Evolutionary conservation across 2,888 invertebrate genomes (phyloP).

Genomic region (Apocheima hispidaria): DNA sequence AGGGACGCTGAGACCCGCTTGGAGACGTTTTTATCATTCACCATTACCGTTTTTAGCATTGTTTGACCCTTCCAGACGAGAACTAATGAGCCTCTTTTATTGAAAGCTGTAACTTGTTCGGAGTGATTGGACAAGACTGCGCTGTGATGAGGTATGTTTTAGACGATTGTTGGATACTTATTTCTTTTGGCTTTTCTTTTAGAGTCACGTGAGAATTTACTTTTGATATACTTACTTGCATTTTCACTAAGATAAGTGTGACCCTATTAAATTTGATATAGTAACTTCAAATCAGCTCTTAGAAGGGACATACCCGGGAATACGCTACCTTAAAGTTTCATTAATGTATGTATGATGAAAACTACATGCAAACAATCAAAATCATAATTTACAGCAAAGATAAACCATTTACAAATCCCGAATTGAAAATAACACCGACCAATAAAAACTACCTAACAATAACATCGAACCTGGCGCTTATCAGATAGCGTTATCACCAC

Average conservation of each 20-base stretch:
- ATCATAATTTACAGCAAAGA: not conserved
- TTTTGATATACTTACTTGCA: no score
- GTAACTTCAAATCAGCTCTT: no score
- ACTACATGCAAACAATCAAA: not conserved
- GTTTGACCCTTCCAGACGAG: constrained; percentile 24
- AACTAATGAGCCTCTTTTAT: constrained; percentile 25
- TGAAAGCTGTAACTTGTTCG: constrained; percentile 6
- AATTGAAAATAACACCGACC: constrained; percentile 2
- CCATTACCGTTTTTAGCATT: constrained; percentile 44
- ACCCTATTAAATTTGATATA: no score
- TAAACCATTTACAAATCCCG: not conserved
- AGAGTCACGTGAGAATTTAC: no score
- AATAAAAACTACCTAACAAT: constrained; percentile 35
- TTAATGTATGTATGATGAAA: no score
- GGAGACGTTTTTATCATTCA: constrained; percentile 21
- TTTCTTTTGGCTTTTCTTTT: no score
- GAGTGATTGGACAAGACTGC: not conserved
- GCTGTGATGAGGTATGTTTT: no score
- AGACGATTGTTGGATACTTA: no score
- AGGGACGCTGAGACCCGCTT: constrained; percentile 27
- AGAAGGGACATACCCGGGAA: no score
- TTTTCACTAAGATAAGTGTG: no score
- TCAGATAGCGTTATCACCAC: constrained; percentile 40
- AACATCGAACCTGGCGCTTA: constrained; percentile 35
- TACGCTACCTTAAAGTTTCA: no score